Evolutionary conservation across 2,113 vertebrate species (phyloP), one percentile per base, ranked within the genome.

Genomic region (Cryptoleucopteryx plumbea): DNA sequence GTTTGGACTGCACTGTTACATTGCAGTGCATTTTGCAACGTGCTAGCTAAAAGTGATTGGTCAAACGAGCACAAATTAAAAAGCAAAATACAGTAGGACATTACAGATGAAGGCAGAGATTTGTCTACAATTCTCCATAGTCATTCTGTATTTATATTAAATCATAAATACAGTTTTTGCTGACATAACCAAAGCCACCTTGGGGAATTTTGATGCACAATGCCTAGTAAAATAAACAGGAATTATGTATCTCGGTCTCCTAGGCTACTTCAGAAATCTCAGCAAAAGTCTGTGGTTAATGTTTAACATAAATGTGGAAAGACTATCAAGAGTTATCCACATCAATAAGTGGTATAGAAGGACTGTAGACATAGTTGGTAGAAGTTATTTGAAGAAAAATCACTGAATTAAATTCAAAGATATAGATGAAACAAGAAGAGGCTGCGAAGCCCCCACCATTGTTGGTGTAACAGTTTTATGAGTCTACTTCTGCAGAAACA

Each of bases 261-360:
- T 93, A 86, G 71, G 78, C 84, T 94, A 82, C 89, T 94, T 95
- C 59, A 82, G 82, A 94, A 95, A 94, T 90, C 91, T 93, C 91
- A 78, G 71, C 84, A 85, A 83, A 97, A 93, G 84, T 80, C 29
- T 91, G 58, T 74, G 92, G 94, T 94, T 94, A 96, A 95, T 80
- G 58, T 89, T 90, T 83, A 93, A 70, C 89, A 32, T 96, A 90
- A 88, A 93, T 56, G 71, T 50, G 62, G 73, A 94, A 90, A 78
- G 74, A 93, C n/a, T 95, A 6, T 47, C 0, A 7, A 96, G 86
- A 82, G 82, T 80, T 90, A 91, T n/a, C 58, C 89, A 71, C 78
- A 71, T 75, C 78, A 62, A 61, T 58, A 87, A 45, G 40, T 8
- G 5, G 42, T 75, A 85, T 58, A 79, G 53, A 48, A 91, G 45